phyloP scores from a whole-genome alignment of 2,797 vertebrate species.

The Antrozous pallidus region DNA sequence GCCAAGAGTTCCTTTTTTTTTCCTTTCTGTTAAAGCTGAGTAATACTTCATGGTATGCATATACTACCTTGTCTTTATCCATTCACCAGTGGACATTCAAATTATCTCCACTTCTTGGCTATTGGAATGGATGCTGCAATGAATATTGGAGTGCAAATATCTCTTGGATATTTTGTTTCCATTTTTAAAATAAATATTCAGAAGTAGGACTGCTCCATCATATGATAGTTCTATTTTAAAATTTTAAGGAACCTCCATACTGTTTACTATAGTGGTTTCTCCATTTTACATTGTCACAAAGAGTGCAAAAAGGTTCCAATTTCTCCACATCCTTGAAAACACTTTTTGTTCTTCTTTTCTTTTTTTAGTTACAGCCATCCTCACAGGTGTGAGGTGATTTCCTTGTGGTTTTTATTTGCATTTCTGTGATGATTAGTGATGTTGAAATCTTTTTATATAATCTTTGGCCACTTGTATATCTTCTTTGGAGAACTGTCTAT shows the following conservation, averaged over 20 bases:
- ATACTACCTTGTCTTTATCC: not conserved
- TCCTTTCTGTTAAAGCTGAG: not conserved
- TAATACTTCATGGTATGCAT: not conserved
- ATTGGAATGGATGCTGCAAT: not conserved
- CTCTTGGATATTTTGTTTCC: constrained; percentile 2
- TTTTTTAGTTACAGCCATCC: not conserved
- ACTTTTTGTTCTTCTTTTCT: not conserved
- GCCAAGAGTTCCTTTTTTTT: not conserved
- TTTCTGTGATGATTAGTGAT: constrained; percentile 9
- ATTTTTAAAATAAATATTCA: not conserved
- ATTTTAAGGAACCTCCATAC: not conserved
- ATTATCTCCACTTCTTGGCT: not conserved
- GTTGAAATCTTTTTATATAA: not conserved
- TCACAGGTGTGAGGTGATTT: not conserved
- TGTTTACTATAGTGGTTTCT: not conserved
- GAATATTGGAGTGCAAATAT: not conserved
- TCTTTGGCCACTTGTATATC: not conserved
- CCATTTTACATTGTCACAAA: not conserved
- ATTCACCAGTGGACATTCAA: not conserved
- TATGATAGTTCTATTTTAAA: not conserved
- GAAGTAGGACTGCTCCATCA: not conserved
- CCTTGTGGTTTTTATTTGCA: not conserved
- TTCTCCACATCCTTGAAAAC: not conserved
- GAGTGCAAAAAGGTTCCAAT: not conserved
- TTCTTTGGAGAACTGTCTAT: not conserved